Conservation (phyloP, 2,888 invertebrate species). For the Sinohyriopsis cumingii region DNA sequence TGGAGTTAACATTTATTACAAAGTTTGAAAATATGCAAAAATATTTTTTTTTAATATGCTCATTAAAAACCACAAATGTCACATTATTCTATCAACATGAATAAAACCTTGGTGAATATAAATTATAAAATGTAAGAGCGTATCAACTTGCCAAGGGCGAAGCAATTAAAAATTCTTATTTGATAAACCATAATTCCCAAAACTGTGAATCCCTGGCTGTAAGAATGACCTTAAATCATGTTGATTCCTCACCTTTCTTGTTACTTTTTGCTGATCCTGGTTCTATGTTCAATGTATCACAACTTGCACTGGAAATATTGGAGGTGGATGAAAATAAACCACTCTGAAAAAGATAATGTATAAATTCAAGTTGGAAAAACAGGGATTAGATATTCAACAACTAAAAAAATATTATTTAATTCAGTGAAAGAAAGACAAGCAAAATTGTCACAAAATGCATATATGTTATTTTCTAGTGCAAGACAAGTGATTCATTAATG, state of each 20-base stretch:
- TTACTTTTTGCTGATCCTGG: conserved; percentile 35
- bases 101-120: too few species aligned
- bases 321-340: conserved; percentile 33
- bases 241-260: conserved; percentile 28
- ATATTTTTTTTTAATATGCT: too few species aligned
- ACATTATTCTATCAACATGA: too few species aligned
- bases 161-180: too few species aligned
- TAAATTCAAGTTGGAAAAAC: conserved; percentile 6
- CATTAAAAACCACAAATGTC: too few species aligned
- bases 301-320: conserved; percentile 37
- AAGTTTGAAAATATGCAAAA: too few species aligned
- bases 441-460: neutral
- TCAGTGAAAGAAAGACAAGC: neutral
- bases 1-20: too few species aligned
- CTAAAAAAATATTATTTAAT: too few species aligned
- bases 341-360: conserved; percentile 16
- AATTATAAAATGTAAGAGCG: too few species aligned
- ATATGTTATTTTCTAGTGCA: neutral
- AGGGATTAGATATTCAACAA: conserved; percentile 6
- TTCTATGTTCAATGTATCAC: conserved; percentile 34
- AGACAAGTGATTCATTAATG: neutral
- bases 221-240: neutral
- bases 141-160: too few species aligned
- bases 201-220: too few species aligned
- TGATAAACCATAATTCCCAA: too few species aligned